Conservation (phyloP, 2,888 invertebrate species). For the Dryococelus australis region DNA sequence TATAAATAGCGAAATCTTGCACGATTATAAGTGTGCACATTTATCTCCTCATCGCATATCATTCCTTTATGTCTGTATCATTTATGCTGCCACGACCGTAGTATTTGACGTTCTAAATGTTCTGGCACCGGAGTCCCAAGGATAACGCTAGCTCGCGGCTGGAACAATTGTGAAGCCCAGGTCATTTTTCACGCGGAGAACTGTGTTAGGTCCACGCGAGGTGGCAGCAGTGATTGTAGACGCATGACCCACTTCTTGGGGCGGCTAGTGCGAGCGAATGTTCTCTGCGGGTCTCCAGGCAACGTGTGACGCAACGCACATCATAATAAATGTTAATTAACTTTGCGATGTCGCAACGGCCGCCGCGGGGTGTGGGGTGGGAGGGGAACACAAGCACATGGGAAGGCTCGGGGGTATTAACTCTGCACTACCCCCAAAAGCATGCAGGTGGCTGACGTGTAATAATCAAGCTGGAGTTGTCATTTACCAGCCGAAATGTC, state of each 20-base stretch:
- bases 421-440: not conserved
- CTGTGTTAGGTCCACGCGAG: no score
- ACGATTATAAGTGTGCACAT: no score
- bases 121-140: no score
- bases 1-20: no score
- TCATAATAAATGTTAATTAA: conserved; percentile 16
- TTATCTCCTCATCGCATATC: no score
- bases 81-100: no score
- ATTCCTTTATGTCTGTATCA: no score
- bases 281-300: no score
- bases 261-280: not conserved
- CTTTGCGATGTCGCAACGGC: not conserved
- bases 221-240: not conserved
- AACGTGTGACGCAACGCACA: not conserved
- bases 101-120: no score
- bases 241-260: not conserved
- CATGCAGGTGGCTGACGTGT: not conserved
- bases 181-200: no score
- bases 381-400: not conserved
- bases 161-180: no score
- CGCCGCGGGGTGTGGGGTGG: not conserved
- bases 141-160: no score
- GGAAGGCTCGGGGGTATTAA: not conserved
- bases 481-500: not conserved
- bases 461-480: not conserved